Conservation (phyloP, 2,797 vertebrate species). For the Gallinago solitaria region DNA sequence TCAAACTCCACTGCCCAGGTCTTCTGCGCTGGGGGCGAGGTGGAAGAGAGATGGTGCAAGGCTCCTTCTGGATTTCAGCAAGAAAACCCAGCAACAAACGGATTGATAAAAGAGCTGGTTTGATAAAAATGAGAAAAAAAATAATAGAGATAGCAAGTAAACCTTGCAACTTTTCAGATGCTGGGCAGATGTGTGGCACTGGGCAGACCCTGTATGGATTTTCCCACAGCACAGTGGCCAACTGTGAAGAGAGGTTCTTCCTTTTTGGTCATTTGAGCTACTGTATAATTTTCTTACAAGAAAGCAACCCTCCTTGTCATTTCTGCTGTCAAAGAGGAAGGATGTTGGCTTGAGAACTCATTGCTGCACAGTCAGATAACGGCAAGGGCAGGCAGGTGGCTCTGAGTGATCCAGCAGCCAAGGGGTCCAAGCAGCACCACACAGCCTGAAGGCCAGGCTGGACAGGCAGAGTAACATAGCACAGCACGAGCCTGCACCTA, state of each 20-base stretch:
- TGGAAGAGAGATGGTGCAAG: not conserved
- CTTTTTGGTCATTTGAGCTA: not conserved
- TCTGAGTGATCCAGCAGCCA: accelerated
- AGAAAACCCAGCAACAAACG: not conserved
- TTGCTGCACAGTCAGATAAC: not conserved
- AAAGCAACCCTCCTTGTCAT: not conserved
- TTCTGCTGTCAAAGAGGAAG: not conserved
- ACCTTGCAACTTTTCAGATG: not conserved
- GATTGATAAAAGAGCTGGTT: not conserved
- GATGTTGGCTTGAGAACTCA: not conserved
- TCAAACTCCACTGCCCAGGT: not conserved
- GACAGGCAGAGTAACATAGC: accelerated
- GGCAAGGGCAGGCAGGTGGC: not conserved
- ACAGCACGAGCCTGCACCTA: accelerated
- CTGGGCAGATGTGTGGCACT: accelerated
- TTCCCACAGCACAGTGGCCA: not conserved
- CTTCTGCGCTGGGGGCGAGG: not conserved
- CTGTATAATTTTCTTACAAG: not conserved
- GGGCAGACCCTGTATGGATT: not conserved
- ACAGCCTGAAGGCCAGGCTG: not conserved
- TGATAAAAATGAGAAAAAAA: not conserved
- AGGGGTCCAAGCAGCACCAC: accelerated
- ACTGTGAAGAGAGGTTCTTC: not conserved
- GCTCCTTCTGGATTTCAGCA: not conserved
- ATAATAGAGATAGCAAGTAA: not conserved